These are phyloP conservation scores for Myrmophylax atrothorax DNA, from an alignment of 2,113 vertebrate genomes.

Conservation along the genomic window DNA sequence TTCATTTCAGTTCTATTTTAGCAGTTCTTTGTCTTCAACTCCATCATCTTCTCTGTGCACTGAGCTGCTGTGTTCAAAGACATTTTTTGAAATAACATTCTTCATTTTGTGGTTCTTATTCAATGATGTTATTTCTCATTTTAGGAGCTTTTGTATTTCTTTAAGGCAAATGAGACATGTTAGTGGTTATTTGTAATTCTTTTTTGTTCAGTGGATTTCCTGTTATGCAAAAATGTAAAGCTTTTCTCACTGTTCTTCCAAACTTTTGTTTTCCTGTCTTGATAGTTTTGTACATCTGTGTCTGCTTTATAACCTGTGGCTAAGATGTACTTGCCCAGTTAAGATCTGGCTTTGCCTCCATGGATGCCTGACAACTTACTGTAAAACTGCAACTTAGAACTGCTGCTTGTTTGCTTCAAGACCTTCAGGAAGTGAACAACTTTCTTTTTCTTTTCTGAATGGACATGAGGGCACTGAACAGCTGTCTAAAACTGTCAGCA, in stretches of 20 bases:
- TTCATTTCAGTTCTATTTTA: conserved; percentile 52
- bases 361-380: not conserved
- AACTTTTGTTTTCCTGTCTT: conserved; percentile 60
- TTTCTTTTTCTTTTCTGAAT: not conserved
- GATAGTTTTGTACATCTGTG: conserved; percentile 60
- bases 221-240: conserved; percentile 66
- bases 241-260: conserved; percentile 54
- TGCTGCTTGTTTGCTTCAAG: not conserved
- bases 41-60: conserved; percentile 36
- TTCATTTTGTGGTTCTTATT: conserved; percentile 61
- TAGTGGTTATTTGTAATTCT: conserved; percentile 65
- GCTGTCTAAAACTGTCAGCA: not conserved
- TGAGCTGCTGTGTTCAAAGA: conserved; percentile 50
- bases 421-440: not conserved
- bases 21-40: conserved; percentile 51
- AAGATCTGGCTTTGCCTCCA: not conserved
- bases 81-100: conserved; percentile 50
- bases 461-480: not conserved
- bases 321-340: conserved; percentile 49
- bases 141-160: conserved; percentile 65
- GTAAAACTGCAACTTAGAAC: conserved; percentile 6
- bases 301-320: conserved; percentile 67
- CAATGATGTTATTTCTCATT: conserved; percentile 43
- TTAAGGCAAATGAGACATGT: conserved; percentile 62
- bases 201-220: conserved; percentile 69